These are phyloP conservation scores for Phortica magna DNA, from an alignment of 2,888 invertebrate species.

Conservation along the genomic window DNA sequence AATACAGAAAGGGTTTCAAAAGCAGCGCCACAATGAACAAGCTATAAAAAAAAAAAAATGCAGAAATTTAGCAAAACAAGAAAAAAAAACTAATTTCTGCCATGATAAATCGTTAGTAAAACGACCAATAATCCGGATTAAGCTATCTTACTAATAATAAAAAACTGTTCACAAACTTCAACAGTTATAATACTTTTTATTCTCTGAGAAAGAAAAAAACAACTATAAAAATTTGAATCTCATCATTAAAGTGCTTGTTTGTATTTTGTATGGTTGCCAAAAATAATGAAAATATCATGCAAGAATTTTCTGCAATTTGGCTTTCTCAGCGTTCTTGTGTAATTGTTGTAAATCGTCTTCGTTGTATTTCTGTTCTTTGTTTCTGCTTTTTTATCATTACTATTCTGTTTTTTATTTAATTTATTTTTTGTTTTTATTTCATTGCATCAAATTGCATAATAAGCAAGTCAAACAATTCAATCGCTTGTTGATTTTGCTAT, in stretches of 20 bases:
- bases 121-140: too few species aligned
- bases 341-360: not conserved
- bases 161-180: too few species aligned
- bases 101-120: too few species aligned
- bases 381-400: slow-evolving; percentile 29
- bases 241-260: not conserved
- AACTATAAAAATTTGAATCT: too few species aligned
- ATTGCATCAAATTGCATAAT: slow-evolving; percentile 66
- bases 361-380: not conserved
- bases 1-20: too few species aligned
- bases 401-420: not conserved
- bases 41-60: too few species aligned
- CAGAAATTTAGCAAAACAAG: too few species aligned
- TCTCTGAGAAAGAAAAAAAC: too few species aligned
- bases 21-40: too few species aligned
- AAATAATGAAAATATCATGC: not conserved
- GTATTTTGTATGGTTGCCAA: not conserved
- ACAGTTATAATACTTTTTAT: too few species aligned
- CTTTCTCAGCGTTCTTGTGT: not conserved
- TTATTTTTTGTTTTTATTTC: slow-evolving; percentile 42
- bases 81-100: too few species aligned
- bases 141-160: too few species aligned
- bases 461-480: slow-evolving; percentile 49
- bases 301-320: slow-evolving; percentile 9
- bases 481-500: not conserved